A percentile compares a stretch with the other conserved stretches of the same genome.
Evolutionary conservation across 2,113 vertebrate genomes (phyloP).

Genomic region (Sitta europaea): DNA sequence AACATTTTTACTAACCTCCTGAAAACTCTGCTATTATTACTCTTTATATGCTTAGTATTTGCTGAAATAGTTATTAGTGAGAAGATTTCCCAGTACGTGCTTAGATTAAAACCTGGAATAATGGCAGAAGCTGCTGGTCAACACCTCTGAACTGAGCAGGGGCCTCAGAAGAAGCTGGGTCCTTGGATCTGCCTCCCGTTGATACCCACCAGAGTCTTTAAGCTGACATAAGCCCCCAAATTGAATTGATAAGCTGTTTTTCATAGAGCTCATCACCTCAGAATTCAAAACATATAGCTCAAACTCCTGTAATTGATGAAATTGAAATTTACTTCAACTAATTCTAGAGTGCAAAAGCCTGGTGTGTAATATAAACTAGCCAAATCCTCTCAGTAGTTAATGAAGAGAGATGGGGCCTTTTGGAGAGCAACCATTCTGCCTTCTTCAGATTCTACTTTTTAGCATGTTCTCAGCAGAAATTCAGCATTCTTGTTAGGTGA

Average conservation of each 20-base stretch:
- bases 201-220: background rate
- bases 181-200: background rate
- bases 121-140: background rate
- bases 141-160: background rate
- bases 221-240: background rate
- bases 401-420: background rate
- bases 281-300: background rate
- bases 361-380: background rate
- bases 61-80: background rate
- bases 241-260: background rate
- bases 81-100: background rate
- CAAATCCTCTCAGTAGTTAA: background rate
- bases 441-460: background rate
- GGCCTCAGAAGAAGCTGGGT: background rate
- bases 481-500: background rate
- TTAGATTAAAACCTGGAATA: background rate
- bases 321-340: background rate
- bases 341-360: background rate
- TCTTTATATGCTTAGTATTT: background rate
- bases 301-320: background rate
- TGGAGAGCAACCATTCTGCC: background rate
- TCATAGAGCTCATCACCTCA: background rate
- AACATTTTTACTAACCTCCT: background rate
- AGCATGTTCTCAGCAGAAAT: background rate
- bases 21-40: background rate